These are phyloP conservation scores for Dasysyrphus albostriatus DNA, from an alignment of 2,888 invertebrate species.

Conservation along the genomic window DNA sequence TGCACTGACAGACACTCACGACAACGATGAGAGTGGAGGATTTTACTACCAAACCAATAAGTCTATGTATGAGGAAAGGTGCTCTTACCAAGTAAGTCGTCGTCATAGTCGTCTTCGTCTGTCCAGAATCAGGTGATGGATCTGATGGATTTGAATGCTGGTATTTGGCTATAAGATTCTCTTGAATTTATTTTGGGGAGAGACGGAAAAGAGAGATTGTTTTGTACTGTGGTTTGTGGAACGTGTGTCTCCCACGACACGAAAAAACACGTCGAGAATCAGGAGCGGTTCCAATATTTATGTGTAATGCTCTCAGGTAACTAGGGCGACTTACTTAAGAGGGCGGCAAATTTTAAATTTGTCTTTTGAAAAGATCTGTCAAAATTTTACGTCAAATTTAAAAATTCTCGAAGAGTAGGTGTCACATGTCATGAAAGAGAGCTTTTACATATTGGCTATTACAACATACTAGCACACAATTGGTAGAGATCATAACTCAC, in stretches of 20 bases:
- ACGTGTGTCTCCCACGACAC: conserved; percentile 63
- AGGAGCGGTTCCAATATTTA: not conserved
- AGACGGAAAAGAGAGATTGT: conserved; percentile 9
- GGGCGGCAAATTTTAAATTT: not conserved
- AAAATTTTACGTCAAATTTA: too few relatives aligned
- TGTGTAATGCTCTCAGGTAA: too few relatives aligned
- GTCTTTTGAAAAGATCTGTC: too few relatives aligned
- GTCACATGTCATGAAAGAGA: too few relatives aligned
- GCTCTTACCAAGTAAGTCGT: conserved; percentile 40
- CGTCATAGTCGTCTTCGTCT: not conserved
- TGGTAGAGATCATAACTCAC: too few relatives aligned
- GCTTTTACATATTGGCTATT: too few relatives aligned
- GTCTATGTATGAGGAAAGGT: not conserved
- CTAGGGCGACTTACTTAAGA: not conserved
- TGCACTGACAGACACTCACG: not conserved
- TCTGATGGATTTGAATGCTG: conserved; percentile 51
- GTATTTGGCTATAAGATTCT: not conserved
- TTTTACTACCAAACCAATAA: conserved; percentile 60
- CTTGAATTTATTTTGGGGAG: conserved; percentile 9
- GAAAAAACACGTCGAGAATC: conserved; percentile 16
- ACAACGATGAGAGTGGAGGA: conserved; percentile 3
- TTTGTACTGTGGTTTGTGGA: conserved; percentile 64
- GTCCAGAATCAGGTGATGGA: conserved; percentile 40
- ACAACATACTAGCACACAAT: too few relatives aligned
- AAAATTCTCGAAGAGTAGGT: too few relatives aligned